These are phyloP conservation scores for Leptonema lineaticorne DNA, from an alignment of 1,140 invertebrate genomes.

Conservation along the genomic window DNA sequence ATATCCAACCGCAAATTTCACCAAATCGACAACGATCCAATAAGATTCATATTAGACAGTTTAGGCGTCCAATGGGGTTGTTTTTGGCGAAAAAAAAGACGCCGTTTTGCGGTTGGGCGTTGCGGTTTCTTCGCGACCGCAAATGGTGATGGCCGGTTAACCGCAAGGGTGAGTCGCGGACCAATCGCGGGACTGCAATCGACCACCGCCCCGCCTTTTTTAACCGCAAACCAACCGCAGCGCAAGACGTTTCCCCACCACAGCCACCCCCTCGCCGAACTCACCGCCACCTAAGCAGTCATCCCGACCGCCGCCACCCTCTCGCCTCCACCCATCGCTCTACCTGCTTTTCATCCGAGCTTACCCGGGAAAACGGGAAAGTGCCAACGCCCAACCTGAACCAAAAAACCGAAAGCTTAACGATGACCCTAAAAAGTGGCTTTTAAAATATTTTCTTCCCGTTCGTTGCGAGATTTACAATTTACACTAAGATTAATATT, in stretches of 20 bases:
- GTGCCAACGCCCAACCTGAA: background rate
- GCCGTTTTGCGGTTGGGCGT: constrained; percentile 13
- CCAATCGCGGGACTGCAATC: constrained; percentile 46
- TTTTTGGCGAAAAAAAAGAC: background rate
- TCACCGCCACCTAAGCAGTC: too few relatives aligned
- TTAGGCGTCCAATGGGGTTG: constrained; percentile 10
- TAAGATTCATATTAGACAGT: background rate
- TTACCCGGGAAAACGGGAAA: background rate
- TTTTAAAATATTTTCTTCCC: too few relatives aligned
- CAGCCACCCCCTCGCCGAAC: background rate
- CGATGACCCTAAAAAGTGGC: background rate
- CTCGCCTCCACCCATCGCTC: too few relatives aligned
- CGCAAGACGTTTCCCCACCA: constrained; percentile 41
- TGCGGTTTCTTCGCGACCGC: constrained; percentile 35
- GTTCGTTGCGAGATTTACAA: too few relatives aligned
- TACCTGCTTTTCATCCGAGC: too few relatives aligned
- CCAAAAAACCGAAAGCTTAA: background rate
- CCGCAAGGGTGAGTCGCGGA: constrained; percentile 46
- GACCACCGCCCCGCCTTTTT: constrained; percentile 51
- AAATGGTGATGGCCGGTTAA: constrained; percentile 43
- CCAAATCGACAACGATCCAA: background rate
- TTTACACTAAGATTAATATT: too few relatives aligned
- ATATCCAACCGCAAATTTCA: constrained; percentile 11
- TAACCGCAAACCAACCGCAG: constrained; percentile 58
- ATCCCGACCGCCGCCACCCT: background rate